Evolutionary conservation across 1,140 invertebrate species (phyloP), one percentile per base, ranked within the genome.

Genomic region (Andrena cerasifolii): DNA sequence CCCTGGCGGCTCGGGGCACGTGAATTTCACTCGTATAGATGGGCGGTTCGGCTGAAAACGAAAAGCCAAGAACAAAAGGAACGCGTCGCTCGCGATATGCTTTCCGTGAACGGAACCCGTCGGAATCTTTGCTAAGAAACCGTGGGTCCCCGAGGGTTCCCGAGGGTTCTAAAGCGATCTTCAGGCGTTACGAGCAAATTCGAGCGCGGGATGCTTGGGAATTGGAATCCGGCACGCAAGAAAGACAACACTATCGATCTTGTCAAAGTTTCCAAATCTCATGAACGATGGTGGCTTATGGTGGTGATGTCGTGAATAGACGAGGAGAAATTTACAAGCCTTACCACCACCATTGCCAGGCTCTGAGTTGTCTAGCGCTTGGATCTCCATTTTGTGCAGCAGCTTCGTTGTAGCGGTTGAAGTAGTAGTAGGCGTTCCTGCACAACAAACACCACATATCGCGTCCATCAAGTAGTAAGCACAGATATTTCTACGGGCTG

Each of bases 281-380:
- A 65, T 76, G 40, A 68, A 77, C 74, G 45, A 71, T 61, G 45
- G 66, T 71, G 74, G 74, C 74, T 70, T 70, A 77, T 77, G 74
- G 74, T 77, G 74, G 74, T 70, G 74, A 70, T 68, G 54, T 56
- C 54, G 54, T 71, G 74, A 71, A 76, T 71, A 70, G 54, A 70
- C 66, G 65, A 71, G 74, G 53, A 77, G 66, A 77, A 81, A 85
- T 87, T 83, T 87, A 80, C 86, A 80, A 85, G 82, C 89, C 91
- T 92, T 92, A 92, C 91, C 91, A 91, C 89, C 89, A 91, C 87
- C 88, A 90, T 89, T 88, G 88, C 85, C 87, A 90, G 88, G 86
- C 89, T 89, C 86, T 75, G 88, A 90, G 82, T 89, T 90, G 88
- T 90, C 87, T 88, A 91, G 83, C 81, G 89, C 89, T 88, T 92